Percentiles rank a stretch among this genome's conserved stretches.
Evolutionary conservation across 1,140 invertebrate genomes (phyloP).

Genomic region (Tenebrio molitor): DNA sequence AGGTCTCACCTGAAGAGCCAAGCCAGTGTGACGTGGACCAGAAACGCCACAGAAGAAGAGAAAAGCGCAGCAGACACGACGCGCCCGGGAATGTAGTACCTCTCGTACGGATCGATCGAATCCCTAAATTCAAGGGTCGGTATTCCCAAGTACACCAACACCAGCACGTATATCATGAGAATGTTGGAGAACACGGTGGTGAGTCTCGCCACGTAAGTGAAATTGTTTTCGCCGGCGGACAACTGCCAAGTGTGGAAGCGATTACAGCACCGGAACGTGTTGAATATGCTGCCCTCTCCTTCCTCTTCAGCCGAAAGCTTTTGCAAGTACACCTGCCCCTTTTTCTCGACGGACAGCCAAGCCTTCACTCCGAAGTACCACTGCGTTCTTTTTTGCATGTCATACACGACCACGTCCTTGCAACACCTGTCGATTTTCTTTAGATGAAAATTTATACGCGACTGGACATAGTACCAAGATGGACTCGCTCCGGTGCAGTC

Average conservation of each 20-base stretch:
- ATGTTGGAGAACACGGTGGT: not conserved
- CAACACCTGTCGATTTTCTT: not conserved
- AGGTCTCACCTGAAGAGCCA: not conserved
- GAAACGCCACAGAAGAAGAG: not conserved
- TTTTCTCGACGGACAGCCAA: not conserved
- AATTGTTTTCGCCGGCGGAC: conserved; percentile 12
- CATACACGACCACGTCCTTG: not conserved
- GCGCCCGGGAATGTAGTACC: no score
- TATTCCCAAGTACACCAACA: not conserved
- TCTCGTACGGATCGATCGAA: not conserved
- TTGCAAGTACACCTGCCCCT: no score
- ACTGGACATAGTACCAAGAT: conserved; percentile 6
- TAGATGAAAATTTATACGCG: not conserved
- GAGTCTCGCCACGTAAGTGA: not conserved
- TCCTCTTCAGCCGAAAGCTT: no score
- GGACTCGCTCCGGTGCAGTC: conserved; percentile 11
- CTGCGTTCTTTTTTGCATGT: conserved; percentile 8
- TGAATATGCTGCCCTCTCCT: no score
- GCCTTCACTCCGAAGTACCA: conserved; percentile 1
- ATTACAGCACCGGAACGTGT: not conserved
- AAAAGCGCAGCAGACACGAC: not conserved
- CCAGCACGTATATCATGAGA: not conserved
- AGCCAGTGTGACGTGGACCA: not conserved
- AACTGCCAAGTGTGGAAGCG: conserved; percentile 7
- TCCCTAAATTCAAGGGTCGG: not conserved